Conservation (phyloP, 2,113 vertebrate species). For the Melospiza melodia region DNA sequence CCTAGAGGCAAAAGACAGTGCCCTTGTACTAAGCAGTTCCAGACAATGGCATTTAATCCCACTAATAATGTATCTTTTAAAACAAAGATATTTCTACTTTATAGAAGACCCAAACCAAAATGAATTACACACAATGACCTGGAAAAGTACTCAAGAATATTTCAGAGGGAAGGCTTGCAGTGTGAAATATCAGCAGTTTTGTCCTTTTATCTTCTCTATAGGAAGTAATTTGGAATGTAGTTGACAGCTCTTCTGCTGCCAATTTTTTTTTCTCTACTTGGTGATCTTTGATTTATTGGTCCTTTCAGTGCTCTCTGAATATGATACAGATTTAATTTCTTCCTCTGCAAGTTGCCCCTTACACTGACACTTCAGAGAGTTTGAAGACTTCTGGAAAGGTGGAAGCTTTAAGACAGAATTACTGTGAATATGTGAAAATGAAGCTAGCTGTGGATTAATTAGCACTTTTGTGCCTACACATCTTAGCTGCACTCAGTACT, state of each 20-base stretch:
- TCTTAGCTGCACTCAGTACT: neutral
- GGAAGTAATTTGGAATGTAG: neutral
- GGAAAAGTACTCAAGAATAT: neutral
- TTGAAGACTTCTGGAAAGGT: neutral
- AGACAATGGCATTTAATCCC: neutral
- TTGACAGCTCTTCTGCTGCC: neutral
- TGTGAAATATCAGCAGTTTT: neutral
- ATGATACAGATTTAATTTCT: conserved; percentile 18
- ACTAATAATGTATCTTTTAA: neutral
- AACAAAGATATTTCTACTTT: neutral
- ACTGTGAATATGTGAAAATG: neutral
- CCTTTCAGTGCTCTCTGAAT: neutral
- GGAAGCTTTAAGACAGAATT: neutral
- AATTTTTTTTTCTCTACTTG: conserved; percentile 13
- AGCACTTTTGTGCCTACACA: neutral
- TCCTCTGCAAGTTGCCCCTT: neutral
- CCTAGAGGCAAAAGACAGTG: neutral
- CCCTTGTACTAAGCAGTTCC: neutral
- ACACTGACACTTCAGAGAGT: neutral
- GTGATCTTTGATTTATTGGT: neutral
- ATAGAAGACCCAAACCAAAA: neutral
- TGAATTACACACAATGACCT: neutral
- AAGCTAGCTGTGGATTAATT: neutral
- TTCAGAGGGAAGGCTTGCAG: neutral
- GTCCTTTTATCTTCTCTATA: neutral